These are phyloP conservation scores for Noctua janthina DNA, from an alignment of 2,888 invertebrate species.

Conservation along the genomic window DNA sequence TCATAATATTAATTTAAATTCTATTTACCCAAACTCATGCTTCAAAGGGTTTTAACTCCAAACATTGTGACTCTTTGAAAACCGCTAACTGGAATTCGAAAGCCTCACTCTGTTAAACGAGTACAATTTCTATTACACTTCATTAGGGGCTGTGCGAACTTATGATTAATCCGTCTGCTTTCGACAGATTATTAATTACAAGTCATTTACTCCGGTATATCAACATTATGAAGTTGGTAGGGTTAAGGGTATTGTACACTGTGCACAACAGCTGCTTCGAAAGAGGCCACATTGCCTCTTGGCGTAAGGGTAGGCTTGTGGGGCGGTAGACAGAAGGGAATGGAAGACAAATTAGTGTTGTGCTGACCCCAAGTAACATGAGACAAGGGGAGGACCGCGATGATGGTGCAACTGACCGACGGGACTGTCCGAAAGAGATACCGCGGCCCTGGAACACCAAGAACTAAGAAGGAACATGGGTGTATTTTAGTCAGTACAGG, in stretches of 20 bases:
- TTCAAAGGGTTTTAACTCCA: constrained; percentile 11
- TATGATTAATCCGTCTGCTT: constrained; percentile 62
- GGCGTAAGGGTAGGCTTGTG: background rate
- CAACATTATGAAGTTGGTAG: constrained; percentile 32
- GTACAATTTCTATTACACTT: constrained; percentile 43
- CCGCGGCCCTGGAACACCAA: too few relatives aligned
- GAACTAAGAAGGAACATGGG: too few relatives aligned
- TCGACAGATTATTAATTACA: constrained; percentile 70
- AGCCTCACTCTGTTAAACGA: constrained; percentile 20
- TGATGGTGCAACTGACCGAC: background rate
- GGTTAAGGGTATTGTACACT: constrained; percentile 16
- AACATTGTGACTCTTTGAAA: constrained; percentile 29
- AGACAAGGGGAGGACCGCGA: background rate
- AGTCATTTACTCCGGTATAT: constrained; percentile 54
- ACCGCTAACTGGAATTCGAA: constrained; percentile 19
- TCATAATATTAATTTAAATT: constrained; percentile 20
- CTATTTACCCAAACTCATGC: background rate
- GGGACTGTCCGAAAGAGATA: too few relatives aligned
- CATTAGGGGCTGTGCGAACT: constrained; percentile 48
- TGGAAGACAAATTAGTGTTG: background rate
- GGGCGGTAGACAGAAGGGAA: background rate
- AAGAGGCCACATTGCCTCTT: background rate
- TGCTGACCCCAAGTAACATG: background rate
- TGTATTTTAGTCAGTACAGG: too few relatives aligned
- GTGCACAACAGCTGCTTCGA: background rate